Conservation (phyloP, 2,797 vertebrate species). For the Thaleichthys pacificus region DNA sequence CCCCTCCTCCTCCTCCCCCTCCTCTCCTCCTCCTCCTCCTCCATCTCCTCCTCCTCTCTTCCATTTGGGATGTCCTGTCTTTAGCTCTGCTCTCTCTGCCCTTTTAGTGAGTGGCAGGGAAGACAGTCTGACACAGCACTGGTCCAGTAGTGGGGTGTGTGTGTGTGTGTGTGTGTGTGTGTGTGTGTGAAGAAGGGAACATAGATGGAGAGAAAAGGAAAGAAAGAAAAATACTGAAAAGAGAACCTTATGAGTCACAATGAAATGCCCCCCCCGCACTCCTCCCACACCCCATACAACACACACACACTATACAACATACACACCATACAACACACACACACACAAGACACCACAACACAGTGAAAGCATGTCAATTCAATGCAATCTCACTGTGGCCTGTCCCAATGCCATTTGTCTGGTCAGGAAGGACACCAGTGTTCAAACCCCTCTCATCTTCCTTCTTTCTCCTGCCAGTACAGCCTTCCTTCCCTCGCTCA, state of each 20-base stretch:
- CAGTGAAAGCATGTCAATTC: no score
- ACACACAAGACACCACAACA: no score
- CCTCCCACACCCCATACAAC: no score
- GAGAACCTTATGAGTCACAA: neutral
- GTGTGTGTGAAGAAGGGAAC: neutral
- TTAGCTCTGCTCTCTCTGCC: conserved; percentile 86
- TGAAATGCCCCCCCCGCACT: neutral
- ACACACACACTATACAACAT: no score
- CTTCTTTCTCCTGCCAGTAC: neutral
- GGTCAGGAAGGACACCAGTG: no score
- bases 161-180: neutral
- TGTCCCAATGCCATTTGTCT: no score
- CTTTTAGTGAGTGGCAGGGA: conserved; percentile 82
- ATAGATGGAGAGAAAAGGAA: neutral
- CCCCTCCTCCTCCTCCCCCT: conserved; percentile 9
- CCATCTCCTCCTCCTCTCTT: conserved; percentile 26
- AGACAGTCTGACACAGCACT: conserved; percentile 71
- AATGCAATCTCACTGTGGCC: no score
- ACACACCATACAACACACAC: no score
- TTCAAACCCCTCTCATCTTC: no score
- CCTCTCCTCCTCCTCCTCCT: conserved; percentile 17
- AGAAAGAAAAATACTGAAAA: neutral
- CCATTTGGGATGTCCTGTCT: conserved; percentile 40
- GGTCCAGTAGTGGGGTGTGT: conserved; percentile 27
- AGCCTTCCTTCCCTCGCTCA: neutral